Conservation (phyloP, 2,797 vertebrate genomes). For the Coregonus sp. region DNA sequence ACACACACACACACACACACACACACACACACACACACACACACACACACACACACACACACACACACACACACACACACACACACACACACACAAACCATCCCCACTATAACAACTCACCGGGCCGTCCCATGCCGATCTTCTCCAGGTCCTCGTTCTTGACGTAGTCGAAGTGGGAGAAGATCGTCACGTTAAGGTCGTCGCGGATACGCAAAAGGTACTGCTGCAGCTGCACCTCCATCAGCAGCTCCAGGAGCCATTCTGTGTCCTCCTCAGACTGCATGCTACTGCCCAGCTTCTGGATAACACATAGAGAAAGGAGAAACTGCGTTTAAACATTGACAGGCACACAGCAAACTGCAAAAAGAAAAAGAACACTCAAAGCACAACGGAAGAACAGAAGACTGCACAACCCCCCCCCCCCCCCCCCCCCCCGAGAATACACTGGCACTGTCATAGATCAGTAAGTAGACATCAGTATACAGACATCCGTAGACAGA, state of each 20-base stretch:
- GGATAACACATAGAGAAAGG: slow-evolving; percentile 31
- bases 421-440: neutral
- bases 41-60: too few species aligned
- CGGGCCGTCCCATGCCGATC: slow-evolving; percentile 96
- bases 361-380: too few species aligned
- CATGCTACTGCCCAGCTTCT: slow-evolving; percentile 78
- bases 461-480: neutral
- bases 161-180: slow-evolving; percentile 97
- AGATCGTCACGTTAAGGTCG: slow-evolving; percentile 93
- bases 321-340: neutral
- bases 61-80: too few species aligned
- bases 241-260: slow-evolving; percentile 71
- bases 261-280: slow-evolving; percentile 47
- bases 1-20: too few species aligned
- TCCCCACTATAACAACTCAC: slow-evolving; percentile 71
- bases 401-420: neutral
- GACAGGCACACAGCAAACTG: neutral
- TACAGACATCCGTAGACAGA: too few species aligned
- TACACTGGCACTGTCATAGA: neutral
- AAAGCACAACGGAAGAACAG: too few species aligned
- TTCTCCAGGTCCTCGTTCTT: slow-evolving; percentile 99
- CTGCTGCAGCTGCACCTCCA: slow-evolving; percentile 94
- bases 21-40: too few species aligned
- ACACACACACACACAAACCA: neutral
- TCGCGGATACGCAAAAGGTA: slow-evolving; percentile 92